Conservation (phyloP, 1,140 invertebrate genomes). For the Branchinecta lynchi region DNA sequence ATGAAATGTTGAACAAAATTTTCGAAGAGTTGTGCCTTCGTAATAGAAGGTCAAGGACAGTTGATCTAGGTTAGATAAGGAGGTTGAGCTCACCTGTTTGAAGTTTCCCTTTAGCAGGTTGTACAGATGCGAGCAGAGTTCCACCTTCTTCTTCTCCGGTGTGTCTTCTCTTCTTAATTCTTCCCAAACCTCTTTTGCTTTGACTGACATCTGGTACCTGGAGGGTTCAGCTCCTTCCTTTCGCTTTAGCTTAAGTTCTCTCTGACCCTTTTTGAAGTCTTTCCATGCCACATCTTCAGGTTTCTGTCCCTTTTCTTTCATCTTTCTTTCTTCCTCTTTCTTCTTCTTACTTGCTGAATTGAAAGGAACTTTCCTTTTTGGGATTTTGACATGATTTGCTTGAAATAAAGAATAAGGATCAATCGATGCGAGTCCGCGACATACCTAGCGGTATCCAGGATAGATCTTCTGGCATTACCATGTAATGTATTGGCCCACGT, state of each 20-base stretch:
- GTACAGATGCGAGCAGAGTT: slow-evolving; percentile 53
- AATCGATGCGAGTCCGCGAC: too few relatives aligned
- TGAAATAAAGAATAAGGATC: too few relatives aligned
- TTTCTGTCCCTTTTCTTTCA: slow-evolving; percentile 1
- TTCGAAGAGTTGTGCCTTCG: neutral
- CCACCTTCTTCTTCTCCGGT: slow-evolving; percentile 41
- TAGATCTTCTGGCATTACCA: too few relatives aligned
- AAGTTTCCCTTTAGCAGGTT: slow-evolving; percentile 49
- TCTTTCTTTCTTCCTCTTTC: neutral
- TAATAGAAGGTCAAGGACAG: too few relatives aligned
- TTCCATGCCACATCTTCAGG: slow-evolving; percentile 35
- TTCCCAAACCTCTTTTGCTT: slow-evolving; percentile 61
- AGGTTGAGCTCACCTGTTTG: slow-evolving; percentile 34
- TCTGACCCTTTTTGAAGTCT: slow-evolving; percentile 46
- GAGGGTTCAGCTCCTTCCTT: slow-evolving; percentile 39
- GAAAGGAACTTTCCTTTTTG: too few relatives aligned
- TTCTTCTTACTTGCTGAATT: neutral
- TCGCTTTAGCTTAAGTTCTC: slow-evolving; percentile 43
- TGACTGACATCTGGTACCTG: slow-evolving; percentile 47
- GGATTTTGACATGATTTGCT: too few relatives aligned
- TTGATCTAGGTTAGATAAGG: neutral
- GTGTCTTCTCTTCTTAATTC: slow-evolving; percentile 46
- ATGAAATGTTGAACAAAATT: neutral
- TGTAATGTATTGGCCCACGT: too few relatives aligned
- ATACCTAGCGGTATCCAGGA: too few relatives aligned